Evolutionary conservation across 1,140 invertebrate genomes (phyloP).

Genomic region (Listronotus oregonensis): DNA sequence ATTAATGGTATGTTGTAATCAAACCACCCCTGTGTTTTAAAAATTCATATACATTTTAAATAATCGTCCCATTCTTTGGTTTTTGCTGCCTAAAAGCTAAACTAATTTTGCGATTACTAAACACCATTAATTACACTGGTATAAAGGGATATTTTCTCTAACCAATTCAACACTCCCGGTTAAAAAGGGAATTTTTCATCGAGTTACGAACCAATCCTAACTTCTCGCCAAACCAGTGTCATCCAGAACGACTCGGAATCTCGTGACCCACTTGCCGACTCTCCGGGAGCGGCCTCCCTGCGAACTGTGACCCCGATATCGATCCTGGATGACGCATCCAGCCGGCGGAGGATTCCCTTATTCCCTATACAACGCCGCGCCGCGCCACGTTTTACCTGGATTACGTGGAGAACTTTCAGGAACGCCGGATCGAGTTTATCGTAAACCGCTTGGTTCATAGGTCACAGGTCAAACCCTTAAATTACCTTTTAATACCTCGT

Average conservation of each 20-base stretch:
- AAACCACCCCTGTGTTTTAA: too few relatives aligned
- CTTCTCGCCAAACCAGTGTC: background rate
- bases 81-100: too few relatives aligned
- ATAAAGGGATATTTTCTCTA: background rate
- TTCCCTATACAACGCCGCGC: too few relatives aligned
- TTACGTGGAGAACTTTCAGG: background rate
- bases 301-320: slow-evolving; percentile 43
- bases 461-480: too few relatives aligned
- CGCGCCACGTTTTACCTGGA: slow-evolving; percentile 3
- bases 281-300: slow-evolving; percentile 26
- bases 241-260: slow-evolving; percentile 24
- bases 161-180: background rate
- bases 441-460: too few relatives aligned
- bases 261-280: slow-evolving; percentile 32
- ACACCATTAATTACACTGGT: background rate
- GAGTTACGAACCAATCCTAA: too few relatives aligned
- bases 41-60: too few relatives aligned
- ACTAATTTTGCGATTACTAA: too few relatives aligned
- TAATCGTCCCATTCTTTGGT: too few relatives aligned
- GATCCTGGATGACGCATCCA: slow-evolving; percentile 35
- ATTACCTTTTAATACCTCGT: too few relatives aligned
- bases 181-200: too few relatives aligned
- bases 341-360: slow-evolving; percentile 11
- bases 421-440: background rate
- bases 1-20: too few relatives aligned